Evolutionary conservation across 1,140 invertebrate genomes (phyloP), one percentile per base, ranked within the genome.

Genomic region (Heliconius melpomene): DNA sequence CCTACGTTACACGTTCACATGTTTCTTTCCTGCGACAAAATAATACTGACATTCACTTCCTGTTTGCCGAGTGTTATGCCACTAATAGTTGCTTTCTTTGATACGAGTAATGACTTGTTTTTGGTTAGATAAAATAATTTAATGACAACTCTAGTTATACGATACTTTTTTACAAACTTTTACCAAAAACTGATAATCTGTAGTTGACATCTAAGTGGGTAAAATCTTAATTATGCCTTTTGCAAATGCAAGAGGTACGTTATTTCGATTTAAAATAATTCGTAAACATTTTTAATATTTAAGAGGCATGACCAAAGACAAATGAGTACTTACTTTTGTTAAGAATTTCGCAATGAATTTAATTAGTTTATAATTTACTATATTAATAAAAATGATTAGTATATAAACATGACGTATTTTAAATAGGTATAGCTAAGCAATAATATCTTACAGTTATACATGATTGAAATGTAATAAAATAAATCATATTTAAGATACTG

Each of bases 1-100:
- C 77, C 72, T 52, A 74, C 70, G 73, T 80, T 77, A 77, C 20
- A 29, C 52, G 50, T 74, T 50, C 29, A 74, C 79, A 74, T 81
- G 75, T 77, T 80, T 75, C 60, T 80, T 81, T 74, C 40, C 75
- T 79, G 20, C 73, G 78, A 75, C 79, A 81, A 81, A 75, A 60
- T 74, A 40, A 50, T n/a, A 70, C 40, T 81, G 79, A 81, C 79
- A 74, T 70, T 78, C n/a, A 73, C 72, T 81, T 81, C 79, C 79
- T 81, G 79, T 74, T 74, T 71, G 54, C 38, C 46, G 79, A 74
- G 66, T 72, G 40, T 79, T 76, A 71, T 75, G 79, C 72, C 78
- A 79, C 74, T 79, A 79, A 72, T 77, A 70, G 75, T 73, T 81
- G 66, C 75, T 78, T 81, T 78, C 79, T 54, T 78, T 78, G 75